phyloP scores from a whole-genome alignment of 2,113 vertebrate species.

The Cebus imitator region DNA sequence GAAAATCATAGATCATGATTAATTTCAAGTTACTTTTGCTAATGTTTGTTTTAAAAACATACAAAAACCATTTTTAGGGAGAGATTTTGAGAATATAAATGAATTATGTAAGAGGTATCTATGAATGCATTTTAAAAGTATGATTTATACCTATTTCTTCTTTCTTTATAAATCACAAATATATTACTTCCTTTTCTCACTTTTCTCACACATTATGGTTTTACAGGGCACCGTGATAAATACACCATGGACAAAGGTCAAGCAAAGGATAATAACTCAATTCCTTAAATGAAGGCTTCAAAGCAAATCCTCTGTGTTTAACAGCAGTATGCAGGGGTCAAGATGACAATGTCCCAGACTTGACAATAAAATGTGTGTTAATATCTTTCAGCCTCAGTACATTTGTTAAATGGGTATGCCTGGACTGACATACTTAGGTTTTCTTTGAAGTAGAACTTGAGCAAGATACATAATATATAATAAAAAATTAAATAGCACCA shows the following conservation, averaged over 20 bases:
- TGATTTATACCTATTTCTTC: constrained; percentile 27
- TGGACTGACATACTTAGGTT: constrained; percentile 24
- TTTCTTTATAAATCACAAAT: constrained; percentile 74
- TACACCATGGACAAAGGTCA: constrained; percentile 85
- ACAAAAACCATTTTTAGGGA: constrained; percentile 33
- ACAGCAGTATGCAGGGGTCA: constrained; percentile 85
- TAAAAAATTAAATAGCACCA: constrained; percentile 11
- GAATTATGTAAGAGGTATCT: constrained; percentile 38
- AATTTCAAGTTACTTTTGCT: constrained; percentile 71
- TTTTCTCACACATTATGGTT: constrained; percentile 76
- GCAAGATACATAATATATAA: background rate
- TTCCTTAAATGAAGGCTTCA: constrained; percentile 86
- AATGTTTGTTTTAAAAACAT: constrained; percentile 56
- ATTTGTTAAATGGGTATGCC: constrained; percentile 68
- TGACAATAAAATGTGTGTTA: constrained; percentile 80
- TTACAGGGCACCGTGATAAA: constrained; percentile 83
- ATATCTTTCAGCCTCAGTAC: constrained; percentile 74
- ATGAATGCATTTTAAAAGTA: constrained; percentile 47
- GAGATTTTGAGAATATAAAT: constrained; percentile 45
- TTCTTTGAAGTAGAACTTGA: constrained; percentile 57
- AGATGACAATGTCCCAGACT: constrained; percentile 81
- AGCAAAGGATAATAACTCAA: constrained; percentile 86
- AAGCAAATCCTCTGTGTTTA: constrained; percentile 86
- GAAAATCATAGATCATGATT: constrained; percentile 73
- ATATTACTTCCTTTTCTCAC: constrained; percentile 63